Evolutionary conservation across 2,888 invertebrate genomes (phyloP).

Genomic region (Drosophila dives): DNA sequence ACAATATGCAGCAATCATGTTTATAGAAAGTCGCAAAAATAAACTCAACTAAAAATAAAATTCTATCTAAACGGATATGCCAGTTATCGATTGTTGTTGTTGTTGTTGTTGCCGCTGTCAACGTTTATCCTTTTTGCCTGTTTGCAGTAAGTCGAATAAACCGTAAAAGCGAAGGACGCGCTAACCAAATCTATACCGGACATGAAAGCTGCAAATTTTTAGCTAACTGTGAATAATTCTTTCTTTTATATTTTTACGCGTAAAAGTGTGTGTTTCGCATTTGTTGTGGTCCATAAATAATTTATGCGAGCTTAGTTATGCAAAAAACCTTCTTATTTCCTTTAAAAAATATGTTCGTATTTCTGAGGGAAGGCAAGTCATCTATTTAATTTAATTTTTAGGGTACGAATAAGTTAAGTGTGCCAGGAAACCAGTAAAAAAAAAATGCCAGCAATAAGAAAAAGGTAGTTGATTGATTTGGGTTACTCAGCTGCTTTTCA

Average conservation of each 20-base stretch:
- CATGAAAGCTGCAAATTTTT: slow-evolving; percentile 25
- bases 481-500: slow-evolving; percentile 8
- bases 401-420: neutral
- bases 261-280: slow-evolving; percentile 6
- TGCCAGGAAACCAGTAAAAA: neutral
- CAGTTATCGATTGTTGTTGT: slow-evolving; percentile 44
- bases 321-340: neutral
- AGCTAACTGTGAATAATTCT: slow-evolving; percentile 13
- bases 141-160: slow-evolving; percentile 43
- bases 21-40: slow-evolving; percentile 18
- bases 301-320: slow-evolving; percentile 22
- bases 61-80: slow-evolving; percentile 44
- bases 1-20: slow-evolving; percentile 46
- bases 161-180: slow-evolving; percentile 41
- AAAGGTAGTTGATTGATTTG: slow-evolving; percentile 36
- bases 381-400: slow-evolving; percentile 3
- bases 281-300: slow-evolving; percentile 39
- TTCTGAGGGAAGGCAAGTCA: slow-evolving; percentile 4
- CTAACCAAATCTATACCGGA: slow-evolving; percentile 61
- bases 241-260: neutral
- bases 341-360: neutral
- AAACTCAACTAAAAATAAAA: slow-evolving; percentile 16
- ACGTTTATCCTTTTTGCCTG: slow-evolving; percentile 55
- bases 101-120: slow-evolving; percentile 30
- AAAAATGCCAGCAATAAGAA: neutral